Conservation (phyloP, 2,888 invertebrate species). For the Leucoma salicis region DNA sequence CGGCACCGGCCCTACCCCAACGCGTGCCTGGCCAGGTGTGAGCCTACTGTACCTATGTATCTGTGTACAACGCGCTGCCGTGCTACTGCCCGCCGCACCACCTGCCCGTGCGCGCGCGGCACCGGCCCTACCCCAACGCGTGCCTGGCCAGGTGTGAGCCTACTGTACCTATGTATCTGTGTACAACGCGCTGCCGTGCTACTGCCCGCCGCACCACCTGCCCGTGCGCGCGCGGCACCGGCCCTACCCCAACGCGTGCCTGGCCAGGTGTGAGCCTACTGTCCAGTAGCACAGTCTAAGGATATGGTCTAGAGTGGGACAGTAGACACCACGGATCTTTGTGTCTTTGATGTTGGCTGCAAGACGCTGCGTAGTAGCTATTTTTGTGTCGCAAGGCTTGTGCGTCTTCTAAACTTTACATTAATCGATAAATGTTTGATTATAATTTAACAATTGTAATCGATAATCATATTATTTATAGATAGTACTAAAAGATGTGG, state of each 20-base stretch:
- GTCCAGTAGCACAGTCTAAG: too few species aligned
- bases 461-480: too few species aligned
- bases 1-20: conserved; percentile 91
- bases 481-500: too few species aligned
- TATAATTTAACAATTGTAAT: too few species aligned
- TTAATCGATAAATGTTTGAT: too few species aligned
- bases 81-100: conserved; percentile 94
- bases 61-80: conserved; percentile 80
- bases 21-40: conserved; percentile 84
- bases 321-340: too few species aligned
- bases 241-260: conserved; percentile 92
- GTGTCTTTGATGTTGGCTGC: too few species aligned
- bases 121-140: conserved; percentile 91
- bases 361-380: too few species aligned
- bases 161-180: neutral
- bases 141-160: conserved; percentile 85
- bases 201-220: conserved; percentile 91
- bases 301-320: too few species aligned
- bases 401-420: too few species aligned
- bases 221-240: conserved; percentile 91
- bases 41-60: neutral
- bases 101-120: conserved; percentile 91
- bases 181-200: conserved; percentile 87
- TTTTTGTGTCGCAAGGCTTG: too few species aligned
- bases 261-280: conserved; percentile 72